Base-by-base conservation (phyloP, 1,140 invertebrate genomes). In the Bombus polaris region DNA sequence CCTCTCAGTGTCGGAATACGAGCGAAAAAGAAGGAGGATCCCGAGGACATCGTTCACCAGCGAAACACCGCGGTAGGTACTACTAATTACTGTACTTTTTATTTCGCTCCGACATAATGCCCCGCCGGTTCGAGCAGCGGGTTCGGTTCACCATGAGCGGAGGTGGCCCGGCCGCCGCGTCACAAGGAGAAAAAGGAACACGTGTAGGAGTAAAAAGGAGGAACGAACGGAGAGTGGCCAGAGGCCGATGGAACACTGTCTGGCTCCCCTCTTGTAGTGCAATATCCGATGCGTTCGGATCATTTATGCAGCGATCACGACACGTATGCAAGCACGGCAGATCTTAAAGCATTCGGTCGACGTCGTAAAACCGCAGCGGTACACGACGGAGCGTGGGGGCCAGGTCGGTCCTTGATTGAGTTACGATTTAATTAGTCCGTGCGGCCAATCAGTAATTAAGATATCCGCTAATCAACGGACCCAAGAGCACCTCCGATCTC, bases 401-500 rank as follows among this genome's bases (percentile, higher is more conserved):
- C 72, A 73, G 86, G 74, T 89, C 78, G 75, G 32, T 53, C 72
- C 89, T 83, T 92, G 94, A 94, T 94, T 94, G 94, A 94, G 93
- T 94, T 94, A 94, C 94, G 93, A 94, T 94, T 94, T 94, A 94
- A 94, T 94, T 94, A 93, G 93, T 90, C 91, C 90, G 92, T 89
- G 82, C 86, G 89, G 89, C 91, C 92, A 94, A 94, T 94, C 92
- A 90, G 90, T 93, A 94, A 94, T 94, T 94, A 94, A 94, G 93
- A 94, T 94, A 94, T 94, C 92, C 89, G 90, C 90, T 94, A 94
- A 94, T 94, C 94, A 94, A 94, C 92, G 85, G 85, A 85, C 88
- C 79, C 53, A 32, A 32, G 25, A n/a, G 25, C 78, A 84, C 81
- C 83, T 87, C 89, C 91, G 76, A 83, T 89, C 71, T 71, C 66